phyloP scores from a whole-genome alignment of 2,797 vertebrate species.

The Acanthiza pusilla region DNA sequence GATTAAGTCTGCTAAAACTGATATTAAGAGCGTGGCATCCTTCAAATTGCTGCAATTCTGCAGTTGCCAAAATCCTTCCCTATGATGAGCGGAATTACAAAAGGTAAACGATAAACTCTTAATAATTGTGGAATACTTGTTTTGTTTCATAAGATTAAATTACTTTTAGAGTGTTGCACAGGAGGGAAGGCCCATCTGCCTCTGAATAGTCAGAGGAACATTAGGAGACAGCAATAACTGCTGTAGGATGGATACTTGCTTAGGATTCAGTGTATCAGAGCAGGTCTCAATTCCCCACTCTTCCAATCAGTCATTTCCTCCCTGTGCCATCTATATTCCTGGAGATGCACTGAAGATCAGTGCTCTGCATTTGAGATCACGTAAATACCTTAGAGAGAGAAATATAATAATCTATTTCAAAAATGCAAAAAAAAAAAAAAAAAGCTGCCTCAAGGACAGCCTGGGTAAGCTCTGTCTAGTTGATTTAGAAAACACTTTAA shows the following conservation, averaged over 20 bases:
- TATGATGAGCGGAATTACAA: not conserved
- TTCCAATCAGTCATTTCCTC: slow-evolving; percentile 1
- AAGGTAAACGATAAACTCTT: slow-evolving; percentile 23
- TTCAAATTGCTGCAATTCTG: not conserved
- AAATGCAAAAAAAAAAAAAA: not conserved
- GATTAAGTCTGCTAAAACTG: not conserved
- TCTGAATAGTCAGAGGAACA: not conserved
- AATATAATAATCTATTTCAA: slow-evolving; percentile 23
- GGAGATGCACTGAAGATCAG: slow-evolving; percentile 4
- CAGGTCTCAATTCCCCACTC: slow-evolving; percentile 15
- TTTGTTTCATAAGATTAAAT: slow-evolving; percentile 51
- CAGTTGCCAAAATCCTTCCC: slow-evolving; percentile 12
- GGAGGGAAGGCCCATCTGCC: slow-evolving; percentile 15
- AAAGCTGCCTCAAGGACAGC: slow-evolving; percentile 9
- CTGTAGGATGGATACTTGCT: not conserved
- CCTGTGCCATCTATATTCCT: not conserved
- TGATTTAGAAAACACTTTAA: slow-evolving; percentile 36
- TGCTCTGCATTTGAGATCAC: not conserved
- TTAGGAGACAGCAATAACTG: not conserved
- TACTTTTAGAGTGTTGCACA: not conserved
- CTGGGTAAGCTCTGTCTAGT: not conserved
- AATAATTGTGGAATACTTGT: slow-evolving; percentile 12
- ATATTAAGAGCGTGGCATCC: not conserved
- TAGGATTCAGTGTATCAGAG: not conserved
- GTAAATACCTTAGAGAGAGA: slow-evolving; percentile 22